Evolutionary conservation across 2,888 invertebrate genomes (phyloP).

Genomic region (Mesorhabditis sp.): DNA sequence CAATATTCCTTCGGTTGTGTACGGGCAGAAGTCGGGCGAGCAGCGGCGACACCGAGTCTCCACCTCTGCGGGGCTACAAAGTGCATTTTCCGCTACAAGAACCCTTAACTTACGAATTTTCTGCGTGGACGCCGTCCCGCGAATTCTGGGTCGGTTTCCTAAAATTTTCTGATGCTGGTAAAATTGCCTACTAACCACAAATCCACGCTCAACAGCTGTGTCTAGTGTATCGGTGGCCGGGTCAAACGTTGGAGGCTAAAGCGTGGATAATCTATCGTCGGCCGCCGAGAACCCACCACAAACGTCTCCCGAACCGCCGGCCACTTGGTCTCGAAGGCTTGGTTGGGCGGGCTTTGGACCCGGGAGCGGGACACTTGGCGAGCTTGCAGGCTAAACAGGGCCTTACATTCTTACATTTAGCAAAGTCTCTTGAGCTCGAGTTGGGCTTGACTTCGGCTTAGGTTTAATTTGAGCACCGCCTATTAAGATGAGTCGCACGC

Average conservation of each 20-base stretch:
- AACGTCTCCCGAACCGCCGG: neutral
- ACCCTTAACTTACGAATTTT: neutral
- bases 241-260: slow-evolving; percentile 3
- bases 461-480: too few relatives aligned
- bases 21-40: neutral
- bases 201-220: neutral
- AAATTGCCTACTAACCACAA: neutral
- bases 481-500: too few relatives aligned
- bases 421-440: too few relatives aligned
- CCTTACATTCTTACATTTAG: too few relatives aligned
- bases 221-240: neutral
- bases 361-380: slow-evolving; percentile 6
- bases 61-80: neutral
- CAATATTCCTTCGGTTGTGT: neutral
- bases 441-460: too few relatives aligned
- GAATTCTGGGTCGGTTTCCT: slow-evolving; percentile 6
- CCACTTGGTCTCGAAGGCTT: slow-evolving; percentile 1
- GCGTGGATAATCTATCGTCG: neutral
- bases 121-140: neutral
- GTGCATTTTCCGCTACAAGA: too few relatives aligned
- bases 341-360: neutral
- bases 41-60: neutral
- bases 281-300: neutral
- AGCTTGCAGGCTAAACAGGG: neutral
- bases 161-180: too few relatives aligned